Conservation (phyloP, 2,888 invertebrate genomes). For the Pheosia gnoma region DNA sequence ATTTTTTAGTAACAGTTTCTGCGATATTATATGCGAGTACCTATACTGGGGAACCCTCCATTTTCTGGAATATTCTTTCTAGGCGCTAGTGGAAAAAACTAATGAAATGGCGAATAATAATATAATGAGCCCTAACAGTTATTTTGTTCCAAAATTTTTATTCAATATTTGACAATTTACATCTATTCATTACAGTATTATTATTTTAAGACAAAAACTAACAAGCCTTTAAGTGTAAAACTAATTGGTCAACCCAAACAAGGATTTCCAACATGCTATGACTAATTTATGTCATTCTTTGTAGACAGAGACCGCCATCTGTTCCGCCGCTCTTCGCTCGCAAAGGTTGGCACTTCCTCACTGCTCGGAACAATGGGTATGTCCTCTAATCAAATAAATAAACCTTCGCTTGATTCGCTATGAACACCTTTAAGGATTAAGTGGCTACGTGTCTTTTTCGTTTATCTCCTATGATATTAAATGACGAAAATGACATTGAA, state of each 20-base stretch:
- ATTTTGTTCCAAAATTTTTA: too few species aligned
- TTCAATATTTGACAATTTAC: too few species aligned
- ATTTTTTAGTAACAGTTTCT: too few species aligned
- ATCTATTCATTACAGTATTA: too few species aligned
- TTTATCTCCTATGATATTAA: neutral
- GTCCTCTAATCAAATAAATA: slow-evolving; percentile 51
- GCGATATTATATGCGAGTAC: too few species aligned
- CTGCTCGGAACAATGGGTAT: slow-evolving; percentile 46
- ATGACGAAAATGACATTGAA: neutral
- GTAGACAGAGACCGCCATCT: slow-evolving; percentile 11
- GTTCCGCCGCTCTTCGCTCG: slow-evolving; percentile 16
- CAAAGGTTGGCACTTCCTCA: slow-evolving; percentile 40
- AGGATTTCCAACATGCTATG: slow-evolving; percentile 27
- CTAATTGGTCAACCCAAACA: slow-evolving; percentile 30
- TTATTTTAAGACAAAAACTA: too few species aligned
- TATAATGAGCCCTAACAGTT: too few species aligned
- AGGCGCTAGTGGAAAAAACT: too few species aligned
- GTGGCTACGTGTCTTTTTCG: slow-evolving; percentile 9
- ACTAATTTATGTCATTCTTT: slow-evolving; percentile 27
- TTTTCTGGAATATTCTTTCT: too few species aligned
- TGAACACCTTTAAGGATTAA: slow-evolving; percentile 18
- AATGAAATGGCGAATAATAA: too few species aligned
- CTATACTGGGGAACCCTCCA: too few species aligned
- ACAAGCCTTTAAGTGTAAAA: slow-evolving; percentile 8
- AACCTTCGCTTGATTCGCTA: slow-evolving; percentile 41